A percentile compares a stretch with the other conserved stretches of the same genome.
Conservation (phyloP, 2,888 invertebrate species). For the Trachelus tabidus region DNA sequence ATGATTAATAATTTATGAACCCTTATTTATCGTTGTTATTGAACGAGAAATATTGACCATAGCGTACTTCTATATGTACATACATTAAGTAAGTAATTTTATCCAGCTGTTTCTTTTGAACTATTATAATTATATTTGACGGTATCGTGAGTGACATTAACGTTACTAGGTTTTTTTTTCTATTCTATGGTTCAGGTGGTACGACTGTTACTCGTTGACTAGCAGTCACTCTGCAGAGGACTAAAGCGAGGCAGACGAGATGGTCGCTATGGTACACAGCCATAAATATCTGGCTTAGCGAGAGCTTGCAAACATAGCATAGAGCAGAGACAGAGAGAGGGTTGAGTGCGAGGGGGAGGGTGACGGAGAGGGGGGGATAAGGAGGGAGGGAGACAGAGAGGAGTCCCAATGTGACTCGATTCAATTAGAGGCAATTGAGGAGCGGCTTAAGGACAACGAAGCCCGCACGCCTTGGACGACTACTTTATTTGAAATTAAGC, state of each 20-base stretch:
- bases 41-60: slow-evolving; percentile 13
- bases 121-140: not conserved
- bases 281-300: slow-evolving; percentile 3
- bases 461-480: slow-evolving; percentile 8
- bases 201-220: not conserved
- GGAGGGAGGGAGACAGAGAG: slow-evolving; percentile 6
- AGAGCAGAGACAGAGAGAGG: not conserved
- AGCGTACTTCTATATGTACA: not conserved
- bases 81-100: not conserved
- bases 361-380: not conserved
- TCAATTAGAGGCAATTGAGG: slow-evolving; percentile 41
- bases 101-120: not conserved
- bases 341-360: not conserved
- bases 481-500: slow-evolving; percentile 38
- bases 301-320: not conserved
- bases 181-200: not conserved
- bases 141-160: not conserved
- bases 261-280: not conserved
- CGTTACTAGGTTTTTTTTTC: not conserved
- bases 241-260: not conserved
- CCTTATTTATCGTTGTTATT: not conserved
- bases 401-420: slow-evolving; percentile 28
- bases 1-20: not conserved
- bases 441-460: slow-evolving; percentile 23
- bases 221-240: not conserved